A percentile compares a stretch with the other conserved stretches of the same genome.
Evolutionary conservation across 64 coral and sea anemone species (phyloP).

Genomic region (Cladopsammia gracilis): DNA sequence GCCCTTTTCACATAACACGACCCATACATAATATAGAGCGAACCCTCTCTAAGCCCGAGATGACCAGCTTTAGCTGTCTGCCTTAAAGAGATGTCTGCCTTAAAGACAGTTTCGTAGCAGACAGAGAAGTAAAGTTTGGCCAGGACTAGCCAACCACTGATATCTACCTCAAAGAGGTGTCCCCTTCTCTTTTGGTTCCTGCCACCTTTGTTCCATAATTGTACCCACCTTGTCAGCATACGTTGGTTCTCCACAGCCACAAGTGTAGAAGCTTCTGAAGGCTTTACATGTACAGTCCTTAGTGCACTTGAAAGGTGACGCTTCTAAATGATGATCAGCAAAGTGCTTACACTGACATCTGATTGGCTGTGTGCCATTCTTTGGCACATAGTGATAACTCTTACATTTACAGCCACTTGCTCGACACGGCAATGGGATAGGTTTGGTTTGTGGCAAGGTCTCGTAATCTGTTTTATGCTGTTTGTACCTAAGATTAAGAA

Average conservation of each 20-base stretch:
- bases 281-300: conserved; percentile 88
- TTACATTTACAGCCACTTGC: conserved; percentile 89
- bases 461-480: conserved; percentile 98
- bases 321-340: conserved; percentile 91
- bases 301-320: conserved; percentile 83
- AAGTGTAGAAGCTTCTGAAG: conserved; percentile 94
- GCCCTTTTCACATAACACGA: too few species aligned
- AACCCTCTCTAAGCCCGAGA: too few species aligned
- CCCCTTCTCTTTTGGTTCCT: too few species aligned
- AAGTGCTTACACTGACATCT: conserved; percentile 98
- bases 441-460: conserved; percentile 82
- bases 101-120: too few species aligned
- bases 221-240: conserved; percentile 84
- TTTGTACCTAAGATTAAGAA: conserved; percentile 66
- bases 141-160: too few species aligned
- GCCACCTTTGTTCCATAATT: too few species aligned
- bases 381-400: conserved; percentile 92
- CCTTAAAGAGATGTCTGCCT: too few species aligned
- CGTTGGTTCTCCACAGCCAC: conserved; percentile 94
- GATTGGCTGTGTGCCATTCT: conserved; percentile 96
- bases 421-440: conserved; percentile 87
- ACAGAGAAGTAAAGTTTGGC: too few species aligned
- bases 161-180: too few species aligned
- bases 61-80: too few species aligned
- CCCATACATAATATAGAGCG: too few species aligned